Evolutionary conservation across 2,888 invertebrate species (phyloP).

Genomic region (Leucozona laternaria): DNA sequence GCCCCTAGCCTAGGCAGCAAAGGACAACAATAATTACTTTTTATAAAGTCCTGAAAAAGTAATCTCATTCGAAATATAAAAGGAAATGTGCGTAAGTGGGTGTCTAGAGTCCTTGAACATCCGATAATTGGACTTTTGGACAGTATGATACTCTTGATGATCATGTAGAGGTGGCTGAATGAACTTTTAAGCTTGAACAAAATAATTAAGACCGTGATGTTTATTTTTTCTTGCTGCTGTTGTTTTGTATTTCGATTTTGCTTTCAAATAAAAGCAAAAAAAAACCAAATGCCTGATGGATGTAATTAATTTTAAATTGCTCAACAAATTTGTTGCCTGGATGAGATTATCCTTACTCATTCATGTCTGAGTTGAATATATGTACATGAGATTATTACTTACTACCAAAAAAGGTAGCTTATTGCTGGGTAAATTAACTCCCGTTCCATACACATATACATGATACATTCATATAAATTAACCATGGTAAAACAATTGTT

Average conservation of each 20-base stretch:
- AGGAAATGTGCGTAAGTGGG: constrained; percentile 3
- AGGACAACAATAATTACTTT: constrained; percentile 34
- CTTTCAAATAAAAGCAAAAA: neutral
- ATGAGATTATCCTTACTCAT: neutral
- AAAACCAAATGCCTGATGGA: neutral
- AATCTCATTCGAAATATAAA: constrained; percentile 3
- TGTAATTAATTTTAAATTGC: neutral
- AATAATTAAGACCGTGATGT: neutral
- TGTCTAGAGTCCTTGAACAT: constrained; percentile 4
- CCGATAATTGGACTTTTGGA: constrained; percentile 4
- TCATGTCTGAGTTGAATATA: too few relatives aligned
- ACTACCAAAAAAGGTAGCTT: too few relatives aligned
- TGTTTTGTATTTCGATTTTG: neutral
- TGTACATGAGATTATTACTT: too few relatives aligned
- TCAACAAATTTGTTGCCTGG: too few relatives aligned
- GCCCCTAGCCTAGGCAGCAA: constrained; percentile 11
- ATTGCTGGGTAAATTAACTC: too few relatives aligned
- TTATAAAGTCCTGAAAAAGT: neutral
- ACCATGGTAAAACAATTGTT: too few relatives aligned
- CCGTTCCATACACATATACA: too few relatives aligned
- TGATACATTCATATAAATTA: too few relatives aligned
- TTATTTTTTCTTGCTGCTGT: neutral
- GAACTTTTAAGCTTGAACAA: neutral
- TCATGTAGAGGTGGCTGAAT: constrained; percentile 4
- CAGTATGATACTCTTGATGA: neutral